Conservation (phyloP, 2,797 vertebrate genomes). For the Trachops cirrhosus region DNA sequence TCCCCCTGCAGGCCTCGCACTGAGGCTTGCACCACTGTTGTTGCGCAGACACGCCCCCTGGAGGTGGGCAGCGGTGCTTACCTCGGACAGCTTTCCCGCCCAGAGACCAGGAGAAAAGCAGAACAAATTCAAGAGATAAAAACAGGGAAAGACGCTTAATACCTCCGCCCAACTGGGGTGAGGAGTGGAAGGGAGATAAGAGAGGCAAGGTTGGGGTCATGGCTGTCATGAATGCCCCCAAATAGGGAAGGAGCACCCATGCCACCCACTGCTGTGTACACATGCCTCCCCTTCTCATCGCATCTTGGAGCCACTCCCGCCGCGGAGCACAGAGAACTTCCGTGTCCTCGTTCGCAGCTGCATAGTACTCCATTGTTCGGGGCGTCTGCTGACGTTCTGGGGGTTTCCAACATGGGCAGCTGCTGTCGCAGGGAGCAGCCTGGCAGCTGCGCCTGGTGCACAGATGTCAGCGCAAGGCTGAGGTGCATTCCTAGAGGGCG, state of each 20-base stretch:
- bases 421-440: neutral
- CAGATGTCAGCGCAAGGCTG: too few relatives aligned
- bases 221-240: too few relatives aligned
- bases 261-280: neutral
- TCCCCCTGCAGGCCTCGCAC: neutral
- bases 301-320: neutral
- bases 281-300: neutral
- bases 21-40: fast-evolving
- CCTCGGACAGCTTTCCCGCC: neutral
- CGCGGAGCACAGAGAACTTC: neutral
- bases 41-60: neutral
- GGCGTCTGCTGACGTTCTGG: neutral
- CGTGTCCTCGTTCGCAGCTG: fast-evolving
- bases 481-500: neutral
- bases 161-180: too few relatives aligned
- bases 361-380: neutral
- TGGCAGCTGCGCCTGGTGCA: fast-evolving
- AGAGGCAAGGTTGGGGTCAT: neutral
- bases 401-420: neutral
- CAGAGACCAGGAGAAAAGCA: neutral
- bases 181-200: too few relatives aligned
- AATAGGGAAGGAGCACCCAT: fast-evolving
- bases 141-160: neutral
- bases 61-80: neutral
- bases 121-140: neutral